Evolutionary conservation across 2,888 invertebrate genomes (phyloP).

Genomic region (Protula sp.): DNA sequence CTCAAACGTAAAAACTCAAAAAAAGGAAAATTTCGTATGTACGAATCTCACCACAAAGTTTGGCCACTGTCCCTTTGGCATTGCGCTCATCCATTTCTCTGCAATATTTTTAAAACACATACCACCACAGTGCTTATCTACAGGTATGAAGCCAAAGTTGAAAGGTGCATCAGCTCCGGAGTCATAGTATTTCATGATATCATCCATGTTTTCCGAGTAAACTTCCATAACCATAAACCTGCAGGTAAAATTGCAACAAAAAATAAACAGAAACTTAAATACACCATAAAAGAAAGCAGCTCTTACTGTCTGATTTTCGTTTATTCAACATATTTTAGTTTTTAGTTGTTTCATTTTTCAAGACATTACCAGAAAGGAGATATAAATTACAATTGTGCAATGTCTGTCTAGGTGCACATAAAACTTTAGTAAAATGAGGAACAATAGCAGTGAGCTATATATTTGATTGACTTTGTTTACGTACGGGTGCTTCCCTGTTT

Average conservation of each 20-base stretch:
- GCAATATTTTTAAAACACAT: conserved; percentile 25
- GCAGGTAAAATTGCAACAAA: neutral
- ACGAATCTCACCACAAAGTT: conserved; percentile 56
- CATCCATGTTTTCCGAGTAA: conserved; percentile 24
- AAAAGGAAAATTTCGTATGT: no score
- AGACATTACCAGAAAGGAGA: no score
- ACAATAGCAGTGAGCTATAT: no score
- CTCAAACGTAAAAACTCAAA: no score
- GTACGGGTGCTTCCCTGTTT: no score
- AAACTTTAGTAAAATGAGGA: no score
- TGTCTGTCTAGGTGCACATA: no score
- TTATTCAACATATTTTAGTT: no score
- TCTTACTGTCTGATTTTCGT: no score
- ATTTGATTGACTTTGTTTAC: no score
- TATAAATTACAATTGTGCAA: no score
- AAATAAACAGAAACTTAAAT: neutral
- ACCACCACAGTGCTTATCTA: conserved; percentile 24
- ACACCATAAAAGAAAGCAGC: neutral
- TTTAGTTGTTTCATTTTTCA: no score
- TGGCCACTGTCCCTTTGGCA: conserved; percentile 27
- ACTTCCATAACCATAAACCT: conserved; percentile 58
- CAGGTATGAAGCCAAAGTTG: conserved; percentile 19
- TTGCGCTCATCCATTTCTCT: conserved; percentile 12
- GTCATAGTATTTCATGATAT: conserved; percentile 32
- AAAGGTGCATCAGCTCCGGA: conserved; percentile 27